These are phyloP conservation scores for Anadara kagoshimensis DNA, from an alignment of 1,140 invertebrate species.

Conservation along the genomic window DNA sequence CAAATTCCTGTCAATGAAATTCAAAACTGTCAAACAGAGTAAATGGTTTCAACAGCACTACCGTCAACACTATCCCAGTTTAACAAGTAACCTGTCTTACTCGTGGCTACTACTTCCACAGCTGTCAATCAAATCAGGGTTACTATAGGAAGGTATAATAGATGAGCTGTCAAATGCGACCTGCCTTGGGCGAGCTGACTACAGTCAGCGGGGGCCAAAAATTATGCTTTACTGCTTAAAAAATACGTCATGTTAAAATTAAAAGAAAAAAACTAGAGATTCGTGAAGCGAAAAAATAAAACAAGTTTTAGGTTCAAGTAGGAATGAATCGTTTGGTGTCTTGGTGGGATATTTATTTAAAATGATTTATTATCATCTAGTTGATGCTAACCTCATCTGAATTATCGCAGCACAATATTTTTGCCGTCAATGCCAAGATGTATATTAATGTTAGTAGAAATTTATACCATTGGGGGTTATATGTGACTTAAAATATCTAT, in stretches of 20 bases:
- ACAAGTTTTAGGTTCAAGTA: constrained; percentile 9
- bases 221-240: constrained; percentile 35
- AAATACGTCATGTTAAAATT: constrained; percentile 24
- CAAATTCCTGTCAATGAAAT: constrained; percentile 63
- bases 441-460: no score
- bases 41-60: constrained; percentile 53
- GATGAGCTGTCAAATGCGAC: constrained; percentile 69
- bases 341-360: constrained; percentile 1
- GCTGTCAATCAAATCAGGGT: constrained; percentile 69
- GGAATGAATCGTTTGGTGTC: constrained; percentile 8
- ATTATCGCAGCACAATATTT: no score
- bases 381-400: neutral
- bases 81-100: constrained; percentile 68
- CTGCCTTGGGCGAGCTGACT: constrained; percentile 61
- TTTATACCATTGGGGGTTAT: no score
- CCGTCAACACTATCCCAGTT: constrained; percentile 69
- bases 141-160: constrained; percentile 66
- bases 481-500: no score
- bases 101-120: constrained; percentile 66
- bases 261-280: constrained; percentile 21
- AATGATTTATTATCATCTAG: constrained; percentile 3
- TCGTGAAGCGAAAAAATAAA: constrained; percentile 8
- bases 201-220: constrained; percentile 48
- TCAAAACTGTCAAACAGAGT: constrained; percentile 68
- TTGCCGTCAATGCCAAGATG: no score